phyloP scores from a whole-genome alignment of 1,140 invertebrate genomes.

The Pseudomyrmex dendroicus region DNA sequence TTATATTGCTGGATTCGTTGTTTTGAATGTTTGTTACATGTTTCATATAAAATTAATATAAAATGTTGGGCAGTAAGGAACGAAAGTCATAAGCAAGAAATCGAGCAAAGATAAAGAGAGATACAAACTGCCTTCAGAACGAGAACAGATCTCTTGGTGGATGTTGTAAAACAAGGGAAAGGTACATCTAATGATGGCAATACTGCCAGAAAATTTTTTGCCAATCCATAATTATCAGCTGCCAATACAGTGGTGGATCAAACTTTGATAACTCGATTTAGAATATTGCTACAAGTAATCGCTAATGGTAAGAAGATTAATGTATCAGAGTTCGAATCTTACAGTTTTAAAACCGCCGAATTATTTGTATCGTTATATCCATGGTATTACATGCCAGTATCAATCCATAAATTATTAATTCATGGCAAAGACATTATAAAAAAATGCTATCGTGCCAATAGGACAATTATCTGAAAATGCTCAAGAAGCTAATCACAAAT shows the following conservation, averaged over 20 bases:
- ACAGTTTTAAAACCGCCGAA: neutral
- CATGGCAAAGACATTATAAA: neutral
- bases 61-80: constrained; percentile 6
- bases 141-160: neutral
- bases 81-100: neutral
- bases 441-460: neutral
- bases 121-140: neutral
- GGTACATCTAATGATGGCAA: neutral
- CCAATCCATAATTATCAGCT: neutral
- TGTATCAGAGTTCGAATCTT: neutral
- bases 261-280: constrained; percentile 1
- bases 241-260: neutral
- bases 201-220: constrained; percentile 12
- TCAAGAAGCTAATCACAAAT: constrained; percentile 6
- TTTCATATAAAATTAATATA: constrained; percentile 18
- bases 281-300: neutral
- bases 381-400: constrained; percentile 11
- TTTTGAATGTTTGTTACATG: constrained; percentile 49
- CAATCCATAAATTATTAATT: constrained; percentile 7
- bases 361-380: neutral
- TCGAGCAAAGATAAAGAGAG: neutral
- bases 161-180: neutral
- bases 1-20: constrained; percentile 45
- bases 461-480: constrained; percentile 19
- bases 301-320: neutral